These are phyloP conservation scores for Bufo bufo DNA, from an alignment of 2,113 vertebrate genomes.

Conservation along the genomic window DNA sequence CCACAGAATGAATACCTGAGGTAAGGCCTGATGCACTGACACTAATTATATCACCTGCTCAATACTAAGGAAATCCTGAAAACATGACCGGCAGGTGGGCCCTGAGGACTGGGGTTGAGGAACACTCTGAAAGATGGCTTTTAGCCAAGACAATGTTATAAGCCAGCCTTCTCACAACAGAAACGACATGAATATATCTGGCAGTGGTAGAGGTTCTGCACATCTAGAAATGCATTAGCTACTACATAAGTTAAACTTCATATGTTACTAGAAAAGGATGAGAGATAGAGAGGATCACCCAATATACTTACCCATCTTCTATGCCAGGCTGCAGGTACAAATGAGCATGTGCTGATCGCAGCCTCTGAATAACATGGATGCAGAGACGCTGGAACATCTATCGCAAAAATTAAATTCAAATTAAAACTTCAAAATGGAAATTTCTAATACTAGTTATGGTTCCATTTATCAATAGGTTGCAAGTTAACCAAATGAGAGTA, in stretches of 20 bases:
- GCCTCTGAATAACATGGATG: slow-evolving; percentile 96
- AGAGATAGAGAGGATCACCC: too few species aligned
- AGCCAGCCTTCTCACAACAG: too few species aligned
- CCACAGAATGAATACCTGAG: too few species aligned
- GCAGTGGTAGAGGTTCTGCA: neutral
- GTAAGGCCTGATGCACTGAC: too few species aligned
- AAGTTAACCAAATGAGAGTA: neutral
- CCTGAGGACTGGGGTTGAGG: too few species aligned
- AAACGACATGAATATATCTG: neutral
- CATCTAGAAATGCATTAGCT: neutral
- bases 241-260: neutral
- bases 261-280: neutral
- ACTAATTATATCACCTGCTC: too few species aligned
- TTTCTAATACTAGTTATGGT: too few species aligned
- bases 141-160: too few species aligned
- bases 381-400: slow-evolving; percentile 99
- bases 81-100: too few species aligned
- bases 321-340: slow-evolving; percentile 97
- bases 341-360: slow-evolving; percentile 95
- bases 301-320: slow-evolving; percentile 89
- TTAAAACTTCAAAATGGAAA: too few species aligned
- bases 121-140: too few species aligned
- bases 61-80: too few species aligned
- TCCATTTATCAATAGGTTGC: neutral
- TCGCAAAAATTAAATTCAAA: slow-evolving; percentile 52